These are phyloP conservation scores for Saturnia pavonia DNA, from an alignment of 2,888 invertebrate genomes.

Conservation along the genomic window DNA sequence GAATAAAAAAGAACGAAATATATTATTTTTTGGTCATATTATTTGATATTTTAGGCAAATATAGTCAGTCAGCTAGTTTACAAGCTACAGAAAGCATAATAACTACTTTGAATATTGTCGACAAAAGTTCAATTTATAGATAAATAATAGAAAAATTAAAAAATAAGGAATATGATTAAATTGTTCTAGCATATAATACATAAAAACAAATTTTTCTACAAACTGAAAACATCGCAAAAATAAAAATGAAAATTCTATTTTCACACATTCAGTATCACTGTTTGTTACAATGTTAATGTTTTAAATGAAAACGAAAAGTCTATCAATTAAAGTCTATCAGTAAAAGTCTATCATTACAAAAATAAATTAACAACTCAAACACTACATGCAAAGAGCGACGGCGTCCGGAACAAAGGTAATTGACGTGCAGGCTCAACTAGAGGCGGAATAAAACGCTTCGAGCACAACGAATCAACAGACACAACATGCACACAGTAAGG, in stretches of 20 bases:
- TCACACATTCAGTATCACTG: conserved; percentile 35
- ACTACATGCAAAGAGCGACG: conserved; percentile 68
- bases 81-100: conserved; percentile 17
- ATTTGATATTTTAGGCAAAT: background rate
- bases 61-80: background rate
- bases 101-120: conserved; percentile 17
- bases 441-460: conserved; percentile 56
- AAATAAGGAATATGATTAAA: background rate
- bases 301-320: conserved; percentile 47
- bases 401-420: conserved; percentile 60
- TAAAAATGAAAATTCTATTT: conserved; percentile 30
- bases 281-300: conserved; percentile 40
- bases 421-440: conserved; percentile 67
- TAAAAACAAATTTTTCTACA: conserved; percentile 18
- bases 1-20: no score
- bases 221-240: conserved; percentile 18
- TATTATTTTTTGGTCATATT: background rate
- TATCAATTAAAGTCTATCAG: conserved; percentile 42
- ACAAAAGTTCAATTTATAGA: conserved; percentile 15
- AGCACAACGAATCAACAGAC: conserved; percentile 55
- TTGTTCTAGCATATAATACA: background rate
- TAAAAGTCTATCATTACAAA: conserved; percentile 43
- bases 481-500: conserved; percentile 63
- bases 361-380: conserved; percentile 64
- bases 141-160: background rate